These are phyloP conservation scores for Bombus turneri DNA, from an alignment of 1,140 invertebrate genomes.

Conservation along the genomic window DNA sequence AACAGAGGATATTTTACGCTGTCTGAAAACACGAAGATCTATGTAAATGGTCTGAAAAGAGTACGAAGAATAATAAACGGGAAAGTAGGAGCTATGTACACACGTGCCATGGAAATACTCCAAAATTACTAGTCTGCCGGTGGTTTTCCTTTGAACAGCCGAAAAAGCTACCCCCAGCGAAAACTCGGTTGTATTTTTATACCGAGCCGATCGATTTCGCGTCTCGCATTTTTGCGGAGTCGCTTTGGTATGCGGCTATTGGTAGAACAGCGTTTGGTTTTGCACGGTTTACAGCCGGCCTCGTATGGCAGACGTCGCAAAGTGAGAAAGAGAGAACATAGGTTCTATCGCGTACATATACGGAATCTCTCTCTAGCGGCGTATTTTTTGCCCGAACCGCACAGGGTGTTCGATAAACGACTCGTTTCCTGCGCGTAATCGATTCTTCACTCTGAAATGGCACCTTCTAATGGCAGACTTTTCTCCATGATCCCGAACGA, in stretches of 20 bases:
- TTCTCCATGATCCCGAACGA: not conserved
- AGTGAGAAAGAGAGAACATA: not conserved
- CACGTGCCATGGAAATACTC: not conserved
- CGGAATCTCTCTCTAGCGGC: constrained; percentile 19
- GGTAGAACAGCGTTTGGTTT: constrained; percentile 48
- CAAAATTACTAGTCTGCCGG: not conserved
- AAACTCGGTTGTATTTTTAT: constrained; percentile 44
- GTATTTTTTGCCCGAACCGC: constrained; percentile 37
- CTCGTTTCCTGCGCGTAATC: not conserved
- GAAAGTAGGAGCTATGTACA: not conserved
- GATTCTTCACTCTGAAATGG: constrained; percentile 4
- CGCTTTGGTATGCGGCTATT: constrained; percentile 26
- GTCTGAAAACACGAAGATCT: too few species aligned
- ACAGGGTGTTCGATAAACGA: constrained; percentile 35
- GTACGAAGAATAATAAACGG: not conserved
- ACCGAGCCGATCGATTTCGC: constrained; percentile 55
- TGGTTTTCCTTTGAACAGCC: constrained; percentile 26
- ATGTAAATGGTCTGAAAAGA: not conserved
- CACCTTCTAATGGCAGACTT: not conserved
- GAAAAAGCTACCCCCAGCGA: constrained; percentile 30
- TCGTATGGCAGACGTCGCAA: constrained; percentile 19
- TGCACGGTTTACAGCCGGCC: constrained; percentile 41
- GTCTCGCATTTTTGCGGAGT: constrained; percentile 41
- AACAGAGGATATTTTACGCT: not conserved
- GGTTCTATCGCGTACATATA: not conserved